Base-by-base conservation (phyloP, 1,140 invertebrate species). In the Fopius arisanus region DNA sequence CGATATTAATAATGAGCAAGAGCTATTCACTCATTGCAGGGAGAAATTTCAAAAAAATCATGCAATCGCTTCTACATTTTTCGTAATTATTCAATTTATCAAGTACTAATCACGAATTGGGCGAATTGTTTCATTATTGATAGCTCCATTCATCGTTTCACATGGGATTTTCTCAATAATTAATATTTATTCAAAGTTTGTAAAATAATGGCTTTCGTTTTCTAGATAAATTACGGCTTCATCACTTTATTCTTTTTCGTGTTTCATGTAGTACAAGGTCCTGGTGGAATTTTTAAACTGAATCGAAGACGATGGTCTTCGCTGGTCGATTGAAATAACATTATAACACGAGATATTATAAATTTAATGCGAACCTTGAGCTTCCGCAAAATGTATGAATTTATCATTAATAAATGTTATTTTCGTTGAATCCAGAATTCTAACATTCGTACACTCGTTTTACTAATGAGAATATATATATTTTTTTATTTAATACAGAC, bases 341-440 rank as follows among this genome's bases (percentile, higher is more conserved):
- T 48, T 48, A 48, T 48, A 2, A 31, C 10, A 29, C 67, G 33
- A 43, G 29, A 37, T 37, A 73, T 67, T 66, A 31, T 51, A 26
- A 19, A 59, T 26, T 40, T 54, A 70, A 66, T 37, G 26, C 54
- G 23, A 51, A 70, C 33, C 33, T 73, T 48, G 40, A 72, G 37
- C 67, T 73, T 72, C 65, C 70, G 59, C n/a, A 59, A 29, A 63
- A 54, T 81, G 75, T 80, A 82, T 19, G 33, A 23, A 75, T 62
- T 67, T 65, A 48, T 75, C 75, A 73, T 80, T 78, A 82, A 82
- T 83, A 83, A 83, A 82, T 78, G 54, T 82, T 82, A 81, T 75
- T 82, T 82, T 80, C 78, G 54, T 74, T 80, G 77, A 75, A 79
- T 81, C 77, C 23, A 43, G 43, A 48, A 67, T 67, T 23, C 76